phyloP scores from a whole-genome alignment of 2,797 vertebrate species.

The Pseudochaenichthys georgianus region DNA sequence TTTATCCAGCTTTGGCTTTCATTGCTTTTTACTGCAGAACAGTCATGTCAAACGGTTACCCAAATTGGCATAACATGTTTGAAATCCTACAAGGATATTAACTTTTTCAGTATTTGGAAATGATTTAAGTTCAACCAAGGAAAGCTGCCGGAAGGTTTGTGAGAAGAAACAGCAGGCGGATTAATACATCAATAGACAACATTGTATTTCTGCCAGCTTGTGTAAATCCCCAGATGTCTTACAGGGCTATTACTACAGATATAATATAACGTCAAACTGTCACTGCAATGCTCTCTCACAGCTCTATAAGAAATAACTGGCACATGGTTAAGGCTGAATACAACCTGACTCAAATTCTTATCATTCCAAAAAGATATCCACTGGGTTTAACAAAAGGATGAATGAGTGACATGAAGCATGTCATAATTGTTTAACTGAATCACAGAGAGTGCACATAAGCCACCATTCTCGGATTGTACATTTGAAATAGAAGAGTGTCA shows the following conservation, averaged over 20 bases:
- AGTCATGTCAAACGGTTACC: constrained; percentile 11
- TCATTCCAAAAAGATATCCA: constrained; percentile 28
- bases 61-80: constrained; percentile 17
- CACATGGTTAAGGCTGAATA: constrained; percentile 43
- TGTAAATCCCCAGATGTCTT: constrained; percentile 68
- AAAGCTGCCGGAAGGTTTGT: constrained; percentile 37
- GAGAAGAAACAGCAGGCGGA: constrained; percentile 44
- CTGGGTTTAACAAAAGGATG: constrained; percentile 31
- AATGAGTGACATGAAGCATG: constrained; percentile 33
- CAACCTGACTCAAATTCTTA: constrained; percentile 46
- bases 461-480: constrained; percentile 25
- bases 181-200: constrained; percentile 65
- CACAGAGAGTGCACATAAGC: constrained; percentile 1
- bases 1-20: constrained; percentile 5
- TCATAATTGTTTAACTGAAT: constrained; percentile 15
- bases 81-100: constrained; percentile 10
- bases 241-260: constrained; percentile 64
- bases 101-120: constrained; percentile 8
- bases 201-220: constrained; percentile 65
- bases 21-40: constrained; percentile 4
- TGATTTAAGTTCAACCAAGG: constrained; percentile 18
- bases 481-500: constrained; percentile 13
- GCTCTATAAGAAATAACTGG: constrained; percentile 55
- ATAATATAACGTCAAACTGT: constrained; percentile 56
- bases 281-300: constrained; percentile 46